phyloP scores from a whole-genome alignment of 2,888 invertebrate genomes.

The Sesia bembeciformis region DNA sequence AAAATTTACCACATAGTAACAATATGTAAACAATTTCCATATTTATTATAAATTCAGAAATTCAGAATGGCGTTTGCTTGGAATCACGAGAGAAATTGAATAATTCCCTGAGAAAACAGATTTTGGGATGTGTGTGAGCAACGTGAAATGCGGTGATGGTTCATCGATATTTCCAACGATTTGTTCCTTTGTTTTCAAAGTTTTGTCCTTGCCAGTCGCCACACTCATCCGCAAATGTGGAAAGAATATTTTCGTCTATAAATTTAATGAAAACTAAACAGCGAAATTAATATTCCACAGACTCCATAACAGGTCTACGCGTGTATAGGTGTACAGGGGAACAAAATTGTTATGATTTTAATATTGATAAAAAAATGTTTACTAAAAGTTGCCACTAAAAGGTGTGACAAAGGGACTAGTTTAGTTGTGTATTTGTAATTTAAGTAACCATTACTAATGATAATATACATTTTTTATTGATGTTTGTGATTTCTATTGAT shows the following conservation, averaged over 20 bases:
- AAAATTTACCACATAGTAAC: too few relatives aligned
- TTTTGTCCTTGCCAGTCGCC: background rate
- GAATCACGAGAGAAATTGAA: background rate
- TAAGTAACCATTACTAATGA: background rate
- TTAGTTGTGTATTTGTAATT: background rate
- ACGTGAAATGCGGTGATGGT: background rate
- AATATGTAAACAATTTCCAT: too few relatives aligned
- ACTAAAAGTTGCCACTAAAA: background rate
- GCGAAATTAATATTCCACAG: background rate
- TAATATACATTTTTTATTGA: background rate
- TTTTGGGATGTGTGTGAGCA: background rate
- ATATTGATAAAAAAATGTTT: background rate
- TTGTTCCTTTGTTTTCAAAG: background rate
- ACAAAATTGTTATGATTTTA: background rate
- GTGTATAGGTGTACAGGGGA: background rate
- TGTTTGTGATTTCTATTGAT: background rate
- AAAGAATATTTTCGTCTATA: constrained; percentile 1
- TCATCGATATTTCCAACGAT: background rate
- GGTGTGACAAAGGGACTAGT: background rate
- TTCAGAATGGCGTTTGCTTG: background rate
- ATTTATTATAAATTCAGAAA: too few relatives aligned
- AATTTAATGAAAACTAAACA: background rate
- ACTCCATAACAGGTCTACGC: background rate
- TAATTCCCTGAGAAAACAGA: background rate
- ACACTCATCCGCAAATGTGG: background rate